Evolutionary conservation across 2,797 vertebrate species (phyloP).

Genomic region (Pseudomugil gertrudae): DNA sequence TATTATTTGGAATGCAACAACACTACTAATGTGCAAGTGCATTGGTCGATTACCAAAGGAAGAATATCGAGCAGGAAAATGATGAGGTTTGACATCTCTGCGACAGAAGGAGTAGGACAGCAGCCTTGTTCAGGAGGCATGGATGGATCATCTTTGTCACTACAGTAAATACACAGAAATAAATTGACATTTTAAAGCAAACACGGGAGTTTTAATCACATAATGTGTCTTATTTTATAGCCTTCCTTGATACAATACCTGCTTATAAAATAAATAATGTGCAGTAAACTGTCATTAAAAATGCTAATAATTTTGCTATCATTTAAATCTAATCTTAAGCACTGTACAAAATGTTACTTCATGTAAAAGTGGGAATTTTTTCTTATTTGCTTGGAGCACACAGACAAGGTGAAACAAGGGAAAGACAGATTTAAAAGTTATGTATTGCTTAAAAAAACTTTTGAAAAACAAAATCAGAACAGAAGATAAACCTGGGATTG

Average conservation of each 20-base stretch:
- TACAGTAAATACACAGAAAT: conserved; percentile 33
- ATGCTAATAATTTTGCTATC: not conserved
- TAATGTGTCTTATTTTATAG: not conserved
- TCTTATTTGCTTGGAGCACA: not conserved
- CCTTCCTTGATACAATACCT: not conserved
- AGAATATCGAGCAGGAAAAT: conserved; percentile 95
- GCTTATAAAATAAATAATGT: not conserved
- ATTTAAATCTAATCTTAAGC: not conserved
- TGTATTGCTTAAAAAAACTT: no score
- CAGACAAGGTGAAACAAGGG: no score
- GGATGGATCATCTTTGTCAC: conserved; percentile 58
- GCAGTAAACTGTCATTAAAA: not conserved
- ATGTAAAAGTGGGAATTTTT: no score
- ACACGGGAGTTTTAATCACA: not conserved
- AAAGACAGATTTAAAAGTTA: no score
- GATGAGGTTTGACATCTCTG: conserved; percentile 90
- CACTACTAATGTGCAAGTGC: not conserved
- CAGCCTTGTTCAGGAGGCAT: conserved; percentile 57
- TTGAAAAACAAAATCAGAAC: no score
- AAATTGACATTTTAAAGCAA: not conserved
- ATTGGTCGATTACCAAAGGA: conserved; percentile 86
- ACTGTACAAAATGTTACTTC: not conserved
- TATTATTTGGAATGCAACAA: not conserved
- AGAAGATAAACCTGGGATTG: no score
- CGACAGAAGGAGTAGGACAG: conserved; percentile 79